Conservation (phyloP, 2,888 invertebrate genomes). For the Eubasilissa splendida region DNA sequence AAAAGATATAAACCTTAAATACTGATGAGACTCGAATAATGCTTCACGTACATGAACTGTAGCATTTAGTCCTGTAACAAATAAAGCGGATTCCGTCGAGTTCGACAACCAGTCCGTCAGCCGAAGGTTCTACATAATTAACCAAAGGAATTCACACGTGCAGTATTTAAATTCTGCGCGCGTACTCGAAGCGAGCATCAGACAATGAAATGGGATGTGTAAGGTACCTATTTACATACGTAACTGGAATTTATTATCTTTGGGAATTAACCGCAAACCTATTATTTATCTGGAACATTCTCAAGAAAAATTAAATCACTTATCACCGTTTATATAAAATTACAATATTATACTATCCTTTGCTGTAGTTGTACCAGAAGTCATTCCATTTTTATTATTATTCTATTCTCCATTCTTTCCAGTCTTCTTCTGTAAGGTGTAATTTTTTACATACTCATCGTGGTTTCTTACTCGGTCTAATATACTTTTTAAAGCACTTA, state of each 20-base stretch:
- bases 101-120: background rate
- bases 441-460: too few relatives aligned
- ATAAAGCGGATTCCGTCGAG: background rate
- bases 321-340: background rate
- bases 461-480: too few relatives aligned
- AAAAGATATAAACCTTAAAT: too few relatives aligned
- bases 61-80: too few relatives aligned
- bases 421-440: too few relatives aligned
- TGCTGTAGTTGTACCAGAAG: too few relatives aligned
- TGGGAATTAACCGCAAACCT: constrained; percentile 26
- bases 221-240: background rate
- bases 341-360: too few relatives aligned
- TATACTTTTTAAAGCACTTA: too few relatives aligned
- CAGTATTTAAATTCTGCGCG: constrained; percentile 47
- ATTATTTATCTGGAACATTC: constrained; percentile 39
- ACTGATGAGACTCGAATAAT: too few relatives aligned
- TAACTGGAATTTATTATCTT: background rate
- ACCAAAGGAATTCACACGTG: constrained; percentile 51
- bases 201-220: constrained; percentile 47
- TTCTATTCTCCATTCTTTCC: too few relatives aligned
- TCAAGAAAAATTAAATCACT: constrained; percentile 10
- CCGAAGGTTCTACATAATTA: constrained; percentile 7
- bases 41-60: too few relatives aligned
- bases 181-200: constrained; percentile 19
- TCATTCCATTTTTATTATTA: too few relatives aligned